Evolutionary conservation across 2,113 vertebrate genomes (phyloP).

Genomic region (Rhinichthys klamathensis): DNA sequence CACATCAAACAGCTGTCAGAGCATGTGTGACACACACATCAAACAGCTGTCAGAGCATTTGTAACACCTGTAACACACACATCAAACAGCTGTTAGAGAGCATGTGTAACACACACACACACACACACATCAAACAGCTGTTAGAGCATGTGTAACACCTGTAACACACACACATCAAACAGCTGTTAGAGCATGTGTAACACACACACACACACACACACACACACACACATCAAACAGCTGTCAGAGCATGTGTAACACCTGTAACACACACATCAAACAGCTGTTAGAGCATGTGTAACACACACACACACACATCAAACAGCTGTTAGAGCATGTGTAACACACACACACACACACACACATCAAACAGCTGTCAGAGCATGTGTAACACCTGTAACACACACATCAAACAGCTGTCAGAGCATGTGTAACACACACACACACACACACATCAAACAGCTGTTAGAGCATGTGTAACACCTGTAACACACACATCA

Average conservation of each 20-base stretch:
- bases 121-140: no score
- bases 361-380: no score
- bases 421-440: no score
- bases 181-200: neutral
- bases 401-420: neutral
- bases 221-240: no score
- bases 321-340: no score
- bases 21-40: no score
- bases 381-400: slow-evolving; percentile 53
- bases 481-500: slow-evolving; percentile 45
- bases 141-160: slow-evolving; percentile 51
- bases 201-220: no score
- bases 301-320: no score
- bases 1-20: no score
- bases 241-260: slow-evolving; percentile 33
- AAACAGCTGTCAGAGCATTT: slow-evolving; percentile 7
- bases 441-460: no score
- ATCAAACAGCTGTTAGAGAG: neutral
- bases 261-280: slow-evolving; percentile 40
- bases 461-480: slow-evolving; percentile 24
- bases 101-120: no score
- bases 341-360: no score
- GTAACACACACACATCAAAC: neutral
- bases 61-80: slow-evolving; percentile 52
- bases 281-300: neutral